Percentiles rank a stretch among this genome's conserved stretches.
Conservation (phyloP, 2,113 vertebrate species). For the Tetraodon nigroviridis region DNA sequence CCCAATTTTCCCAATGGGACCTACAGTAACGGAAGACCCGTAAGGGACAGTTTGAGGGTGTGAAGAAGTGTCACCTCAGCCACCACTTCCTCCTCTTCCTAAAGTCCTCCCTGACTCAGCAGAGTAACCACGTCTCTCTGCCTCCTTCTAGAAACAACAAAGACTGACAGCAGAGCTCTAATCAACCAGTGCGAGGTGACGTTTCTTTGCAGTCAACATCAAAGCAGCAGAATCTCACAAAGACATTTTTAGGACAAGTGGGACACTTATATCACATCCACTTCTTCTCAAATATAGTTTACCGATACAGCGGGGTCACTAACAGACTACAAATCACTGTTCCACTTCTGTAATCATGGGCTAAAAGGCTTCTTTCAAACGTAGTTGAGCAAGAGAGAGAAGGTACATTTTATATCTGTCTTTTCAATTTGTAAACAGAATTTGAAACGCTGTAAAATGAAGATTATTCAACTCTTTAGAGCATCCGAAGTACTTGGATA, state of each 20-base stretch:
- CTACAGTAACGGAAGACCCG: constrained; percentile 80
- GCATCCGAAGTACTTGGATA: too few relatives aligned
- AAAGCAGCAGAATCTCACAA: constrained; percentile 47
- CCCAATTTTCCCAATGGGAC: constrained; percentile 91
- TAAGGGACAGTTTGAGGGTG: constrained; percentile 79
- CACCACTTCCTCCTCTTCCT: constrained; percentile 45
- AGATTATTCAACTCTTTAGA: neutral
- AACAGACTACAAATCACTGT: constrained; percentile 65
- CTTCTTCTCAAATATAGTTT: constrained; percentile 49
- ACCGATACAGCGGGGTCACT: constrained; percentile 68
- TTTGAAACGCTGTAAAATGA: neutral
- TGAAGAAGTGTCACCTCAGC: constrained; percentile 68
- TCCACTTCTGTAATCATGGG: constrained; percentile 74
- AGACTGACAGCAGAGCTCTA: constrained; percentile 19
- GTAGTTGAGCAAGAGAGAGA: constrained; percentile 55
- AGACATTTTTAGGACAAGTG: constrained; percentile 53
- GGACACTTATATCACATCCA: constrained; percentile 61
- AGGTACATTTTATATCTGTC: neutral
- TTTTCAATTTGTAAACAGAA: neutral
- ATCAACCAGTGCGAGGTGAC: constrained; percentile 34
- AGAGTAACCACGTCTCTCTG: constrained; percentile 36
- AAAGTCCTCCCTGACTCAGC: constrained; percentile 58
- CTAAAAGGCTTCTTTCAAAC: constrained; percentile 73
- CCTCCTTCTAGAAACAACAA: too few relatives aligned
- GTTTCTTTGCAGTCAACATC: constrained; percentile 38